Evolutionary conservation across 2,888 invertebrate genomes (phyloP), one percentile per base, ranked within the genome.

Genomic region (Rhagium mordax): DNA sequence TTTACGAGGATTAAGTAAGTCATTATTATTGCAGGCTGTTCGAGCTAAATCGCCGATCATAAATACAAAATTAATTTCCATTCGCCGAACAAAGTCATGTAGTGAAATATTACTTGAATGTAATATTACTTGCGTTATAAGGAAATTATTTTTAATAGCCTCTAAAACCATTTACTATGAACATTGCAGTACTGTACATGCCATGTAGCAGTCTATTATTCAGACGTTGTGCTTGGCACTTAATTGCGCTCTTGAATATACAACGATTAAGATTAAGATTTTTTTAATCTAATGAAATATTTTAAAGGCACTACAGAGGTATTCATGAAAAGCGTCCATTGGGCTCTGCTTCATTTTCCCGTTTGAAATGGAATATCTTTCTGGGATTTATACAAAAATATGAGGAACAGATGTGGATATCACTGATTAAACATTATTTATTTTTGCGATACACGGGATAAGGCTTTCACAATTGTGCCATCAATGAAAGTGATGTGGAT

Each of bases 1-100:
- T 71, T 18, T 67, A 61, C 51, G 21, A 67, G 67, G 61, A 74
- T 74, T 70, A 74, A 74, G 71, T 70, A 74, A 74, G 71, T 61
- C 74, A 70, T 74, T 74, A 74, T 74, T 74, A 62, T 62, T 67
- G 67, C 70, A 65, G 57, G 60, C 70, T 20, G 41, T 41, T 74
- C 16, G 33, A 70, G 59, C 70, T 65, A 70, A 70, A 74, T 70
- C 49, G 60, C 16, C 60, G 29, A 65, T 21, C 73, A 74, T 74
- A 70, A 70, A 74, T 62, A 69, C 62, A 57, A 61, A 59, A 65
- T 70, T 70, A 57, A 33, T 33, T 41, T 59, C 29, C 41, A 16
- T 27, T 33, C 29, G 27, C 10, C 20, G 21, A 51, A 65, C 29
- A 51, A 65, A 49, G 18, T 65, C 21, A 21, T 18, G 20, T 7